Evolutionary conservation across 1,140 invertebrate species (phyloP).

Genomic region (Drosophila oshimai): DNA sequence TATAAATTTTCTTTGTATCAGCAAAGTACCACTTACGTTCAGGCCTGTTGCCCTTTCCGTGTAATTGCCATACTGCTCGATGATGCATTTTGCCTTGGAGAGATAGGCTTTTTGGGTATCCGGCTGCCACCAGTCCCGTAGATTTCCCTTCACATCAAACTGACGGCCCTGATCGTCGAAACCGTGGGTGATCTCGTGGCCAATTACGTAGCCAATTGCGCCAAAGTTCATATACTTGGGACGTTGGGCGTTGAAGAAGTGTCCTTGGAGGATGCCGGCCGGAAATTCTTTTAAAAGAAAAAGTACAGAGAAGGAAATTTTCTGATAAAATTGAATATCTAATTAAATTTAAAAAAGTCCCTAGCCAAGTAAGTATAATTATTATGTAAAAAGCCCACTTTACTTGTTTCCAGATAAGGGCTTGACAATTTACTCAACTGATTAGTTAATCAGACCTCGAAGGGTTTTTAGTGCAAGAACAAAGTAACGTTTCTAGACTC

Average conservation of each 20-base stretch:
- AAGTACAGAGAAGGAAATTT: too few species aligned
- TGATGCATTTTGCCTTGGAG: constrained; percentile 91
- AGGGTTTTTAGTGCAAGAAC: too few species aligned
- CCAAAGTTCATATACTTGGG: constrained; percentile 96
- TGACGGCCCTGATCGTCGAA: constrained; percentile 96
- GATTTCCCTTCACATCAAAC: constrained; percentile 94
- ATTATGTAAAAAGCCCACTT: too few species aligned
- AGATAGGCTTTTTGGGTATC: constrained; percentile 90
- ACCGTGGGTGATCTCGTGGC: constrained; percentile 96
- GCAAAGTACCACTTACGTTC: constrained; percentile 84
- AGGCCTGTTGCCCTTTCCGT: constrained; percentile 87
- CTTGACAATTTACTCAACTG: too few species aligned
- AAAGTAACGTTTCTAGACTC: too few species aligned
- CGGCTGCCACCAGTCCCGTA: constrained; percentile 92
- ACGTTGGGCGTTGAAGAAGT: constrained; percentile 92
- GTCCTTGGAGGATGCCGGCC: constrained; percentile 94
- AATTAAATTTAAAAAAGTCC: too few species aligned
- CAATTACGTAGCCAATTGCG: constrained; percentile 95
- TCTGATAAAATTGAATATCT: too few species aligned
- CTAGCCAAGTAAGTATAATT: too few species aligned
- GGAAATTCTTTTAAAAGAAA: constrained; percentile 88
- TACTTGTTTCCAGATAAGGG: too few species aligned
- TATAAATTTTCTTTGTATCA: background rate
- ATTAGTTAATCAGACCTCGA: too few species aligned
- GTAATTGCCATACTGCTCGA: constrained; percentile 94